These are phyloP conservation scores for Glaucomys volans DNA, from an alignment of 2,113 vertebrate genomes.

Conservation along the genomic window DNA sequence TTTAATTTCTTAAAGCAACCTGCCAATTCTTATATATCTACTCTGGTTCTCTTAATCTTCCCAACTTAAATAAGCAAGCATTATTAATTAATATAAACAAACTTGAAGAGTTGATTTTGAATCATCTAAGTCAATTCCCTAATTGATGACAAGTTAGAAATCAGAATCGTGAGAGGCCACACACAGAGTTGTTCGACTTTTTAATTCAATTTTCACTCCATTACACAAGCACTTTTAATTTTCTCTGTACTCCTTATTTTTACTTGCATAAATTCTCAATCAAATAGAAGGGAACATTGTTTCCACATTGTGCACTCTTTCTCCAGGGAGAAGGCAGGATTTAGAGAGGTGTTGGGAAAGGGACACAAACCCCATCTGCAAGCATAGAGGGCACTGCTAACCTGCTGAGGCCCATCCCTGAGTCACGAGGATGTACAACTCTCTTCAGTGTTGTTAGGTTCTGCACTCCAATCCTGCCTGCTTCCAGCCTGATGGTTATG, in stretches of 20 bases:
- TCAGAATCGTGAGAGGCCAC: background rate
- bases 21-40: background rate
- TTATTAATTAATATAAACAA: background rate
- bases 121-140: background rate
- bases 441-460: constrained; percentile 52
- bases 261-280: background rate
- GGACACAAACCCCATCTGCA: background rate
- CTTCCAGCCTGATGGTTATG: constrained; percentile 45
- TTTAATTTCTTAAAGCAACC: background rate
- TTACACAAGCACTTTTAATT: background rate
- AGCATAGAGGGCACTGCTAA: background rate
- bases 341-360: background rate
- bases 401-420: background rate
- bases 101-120: background rate
- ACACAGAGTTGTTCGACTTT: background rate
- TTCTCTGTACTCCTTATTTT: background rate
- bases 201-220: background rate
- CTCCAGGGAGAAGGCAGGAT: background rate
- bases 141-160: background rate
- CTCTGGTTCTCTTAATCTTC: background rate
- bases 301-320: background rate
- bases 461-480: constrained; percentile 28
- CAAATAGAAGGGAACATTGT: background rate
- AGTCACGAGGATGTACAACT: background rate
- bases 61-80: background rate